Evolutionary conservation across 2,113 vertebrate species (phyloP).

Genomic region (Oreocharis arfaki): DNA sequence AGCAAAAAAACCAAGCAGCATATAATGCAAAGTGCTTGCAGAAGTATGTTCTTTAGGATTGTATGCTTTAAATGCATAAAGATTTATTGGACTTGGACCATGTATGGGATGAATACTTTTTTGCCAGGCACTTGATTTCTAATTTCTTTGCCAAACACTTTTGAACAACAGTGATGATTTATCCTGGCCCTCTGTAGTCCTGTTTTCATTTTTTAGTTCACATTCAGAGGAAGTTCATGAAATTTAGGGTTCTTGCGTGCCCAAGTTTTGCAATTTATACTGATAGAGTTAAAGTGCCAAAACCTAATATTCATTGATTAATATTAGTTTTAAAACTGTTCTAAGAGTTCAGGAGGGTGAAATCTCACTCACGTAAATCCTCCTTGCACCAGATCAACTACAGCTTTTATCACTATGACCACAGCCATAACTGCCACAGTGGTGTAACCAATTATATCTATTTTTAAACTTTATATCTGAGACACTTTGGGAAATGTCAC

Average conservation of each 20-base stretch:
- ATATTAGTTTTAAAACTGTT: background rate
- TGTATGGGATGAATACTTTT: background rate
- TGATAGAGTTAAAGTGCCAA: background rate
- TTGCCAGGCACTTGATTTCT: background rate
- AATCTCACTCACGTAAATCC: background rate
- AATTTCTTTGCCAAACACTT: background rate
- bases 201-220: background rate
- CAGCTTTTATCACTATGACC: background rate
- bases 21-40: background rate
- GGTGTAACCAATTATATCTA: background rate
- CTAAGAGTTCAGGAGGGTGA: background rate
- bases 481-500: background rate
- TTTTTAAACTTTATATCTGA: background rate
- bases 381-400: background rate
- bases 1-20: background rate
- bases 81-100: background rate
- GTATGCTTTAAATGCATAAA: background rate
- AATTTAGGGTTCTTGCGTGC: background rate
- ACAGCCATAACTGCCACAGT: background rate
- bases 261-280: background rate
- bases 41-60: background rate
- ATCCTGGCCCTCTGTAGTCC: background rate
- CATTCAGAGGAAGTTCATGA: background rate
- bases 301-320: background rate
- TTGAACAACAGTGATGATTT: background rate